A percentile compares a stretch with the other conserved stretches of the same genome.
phyloP scores from a whole-genome alignment of 2,113 vertebrate species.

The Pteruthius melanotis region DNA sequence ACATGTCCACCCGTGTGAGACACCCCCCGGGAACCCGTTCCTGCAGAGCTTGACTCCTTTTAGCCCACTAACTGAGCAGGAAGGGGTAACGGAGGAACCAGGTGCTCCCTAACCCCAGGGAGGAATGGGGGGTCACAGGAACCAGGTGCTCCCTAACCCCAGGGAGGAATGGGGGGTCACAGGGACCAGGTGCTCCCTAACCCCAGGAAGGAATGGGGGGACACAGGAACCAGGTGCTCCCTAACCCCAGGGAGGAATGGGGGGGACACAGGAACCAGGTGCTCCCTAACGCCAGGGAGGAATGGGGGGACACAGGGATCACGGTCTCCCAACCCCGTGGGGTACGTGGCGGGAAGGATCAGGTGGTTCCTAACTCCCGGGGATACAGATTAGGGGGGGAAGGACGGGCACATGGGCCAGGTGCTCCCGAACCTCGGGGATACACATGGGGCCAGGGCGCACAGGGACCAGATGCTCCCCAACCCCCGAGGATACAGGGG shows the following conservation, averaged over 20 bases:
- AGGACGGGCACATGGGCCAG: neutral
- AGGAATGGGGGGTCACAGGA: neutral
- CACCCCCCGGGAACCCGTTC: rapidly evolving
- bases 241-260: rapidly evolving
- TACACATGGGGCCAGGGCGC: rapidly evolving
- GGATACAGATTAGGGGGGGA: rapidly evolving
- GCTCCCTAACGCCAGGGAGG: too few relatives aligned
- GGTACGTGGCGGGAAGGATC: neutral
- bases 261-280: too few relatives aligned
- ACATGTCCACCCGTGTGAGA: rapidly evolving
- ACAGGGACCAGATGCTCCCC: neutral
- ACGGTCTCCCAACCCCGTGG: too few relatives aligned
- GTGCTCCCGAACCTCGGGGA: neutral
- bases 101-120: too few relatives aligned
- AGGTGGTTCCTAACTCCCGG: neutral
- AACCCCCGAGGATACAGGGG: rapidly evolving
- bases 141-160: too few relatives aligned
- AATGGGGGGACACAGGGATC: neutral
- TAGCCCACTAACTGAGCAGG: neutral
- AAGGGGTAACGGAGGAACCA: neutral
- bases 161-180: neutral
- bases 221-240: neutral
- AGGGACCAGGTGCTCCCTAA: too few relatives aligned
- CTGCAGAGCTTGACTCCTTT: neutral
- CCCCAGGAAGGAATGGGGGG: too few relatives aligned